phyloP scores from a whole-genome alignment of 2,113 vertebrate genomes.

The Syrmaticus mikado region DNA sequence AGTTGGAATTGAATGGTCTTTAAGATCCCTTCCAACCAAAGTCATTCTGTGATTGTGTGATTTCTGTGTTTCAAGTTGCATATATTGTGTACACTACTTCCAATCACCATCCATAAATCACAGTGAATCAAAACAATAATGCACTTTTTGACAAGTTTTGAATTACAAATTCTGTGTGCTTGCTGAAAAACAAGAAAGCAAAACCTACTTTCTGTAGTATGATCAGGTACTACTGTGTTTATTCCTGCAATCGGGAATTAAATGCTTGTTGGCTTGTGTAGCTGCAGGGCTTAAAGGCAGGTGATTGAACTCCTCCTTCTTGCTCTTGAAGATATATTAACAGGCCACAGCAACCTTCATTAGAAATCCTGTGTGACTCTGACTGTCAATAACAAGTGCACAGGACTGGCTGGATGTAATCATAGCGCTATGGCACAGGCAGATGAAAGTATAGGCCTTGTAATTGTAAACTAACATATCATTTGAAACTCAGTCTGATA shows the following conservation, averaged over 20 bases:
- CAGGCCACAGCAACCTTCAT: background rate
- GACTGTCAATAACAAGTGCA: background rate
- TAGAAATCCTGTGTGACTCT: background rate
- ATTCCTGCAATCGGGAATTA: background rate
- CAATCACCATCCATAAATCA: background rate
- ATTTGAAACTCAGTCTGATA: background rate
- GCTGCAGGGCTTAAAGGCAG: background rate
- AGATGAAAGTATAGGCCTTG: background rate
- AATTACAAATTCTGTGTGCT: background rate
- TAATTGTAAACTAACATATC: rapidly evolving
- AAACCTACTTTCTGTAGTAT: background rate
- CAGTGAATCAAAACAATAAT: background rate
- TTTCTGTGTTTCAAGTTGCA: background rate
- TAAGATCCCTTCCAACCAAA: background rate
- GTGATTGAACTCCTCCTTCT: background rate
- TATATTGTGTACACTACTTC: background rate
- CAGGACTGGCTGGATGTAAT: background rate
- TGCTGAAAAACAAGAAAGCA: background rate
- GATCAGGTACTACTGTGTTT: background rate
- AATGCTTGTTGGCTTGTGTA: background rate
- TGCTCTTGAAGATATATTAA: background rate
- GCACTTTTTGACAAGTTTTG: background rate
- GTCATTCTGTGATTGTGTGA: background rate
- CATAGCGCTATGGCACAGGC: background rate
- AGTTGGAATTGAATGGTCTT: background rate